Conservation (phyloP, 2,888 invertebrate species). For the Philhelius pedissequus region DNA sequence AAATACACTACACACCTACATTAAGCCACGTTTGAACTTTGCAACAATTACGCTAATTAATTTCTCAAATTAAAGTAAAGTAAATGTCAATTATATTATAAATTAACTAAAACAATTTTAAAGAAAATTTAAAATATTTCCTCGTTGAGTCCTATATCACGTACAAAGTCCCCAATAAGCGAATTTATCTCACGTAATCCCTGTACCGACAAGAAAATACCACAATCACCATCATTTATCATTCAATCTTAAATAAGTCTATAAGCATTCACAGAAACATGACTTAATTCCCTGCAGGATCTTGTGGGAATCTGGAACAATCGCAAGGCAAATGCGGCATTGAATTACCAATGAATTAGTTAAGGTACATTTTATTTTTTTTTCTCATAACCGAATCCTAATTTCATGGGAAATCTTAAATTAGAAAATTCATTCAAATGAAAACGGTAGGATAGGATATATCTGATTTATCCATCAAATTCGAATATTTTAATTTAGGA, state of each 20-base stretch:
- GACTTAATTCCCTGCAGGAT: slow-evolving; percentile 10
- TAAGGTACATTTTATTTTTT: not conserved
- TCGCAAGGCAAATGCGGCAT: not conserved
- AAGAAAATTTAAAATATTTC: not conserved
- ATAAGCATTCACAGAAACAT: not conserved
- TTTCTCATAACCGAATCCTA: not conserved
- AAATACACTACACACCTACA: too few species aligned
- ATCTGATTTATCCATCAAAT: slow-evolving; percentile 29
- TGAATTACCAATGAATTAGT: slow-evolving; percentile 1
- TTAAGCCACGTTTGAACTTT: too few species aligned
- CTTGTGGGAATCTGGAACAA: not conserved
- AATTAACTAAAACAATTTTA: not conserved
- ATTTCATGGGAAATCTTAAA: slow-evolving; percentile 12
- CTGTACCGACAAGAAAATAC: slow-evolving; percentile 10
- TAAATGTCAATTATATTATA: not conserved
- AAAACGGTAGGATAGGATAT: not conserved
- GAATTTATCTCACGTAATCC: slow-evolving; percentile 34
- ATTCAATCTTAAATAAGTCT: slow-evolving; percentile 15
- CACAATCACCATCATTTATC: slow-evolving; percentile 31
- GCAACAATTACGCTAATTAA: too few species aligned
- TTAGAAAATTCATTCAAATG: slow-evolving; percentile 16
- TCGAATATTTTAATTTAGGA: slow-evolving; percentile 2
- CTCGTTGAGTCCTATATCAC: not conserved
- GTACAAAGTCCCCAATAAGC: not conserved
- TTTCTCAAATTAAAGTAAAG: too few species aligned